These are phyloP conservation scores for Hymenopus coronatus DNA, from an alignment of 2,888 invertebrate genomes.

Conservation along the genomic window DNA sequence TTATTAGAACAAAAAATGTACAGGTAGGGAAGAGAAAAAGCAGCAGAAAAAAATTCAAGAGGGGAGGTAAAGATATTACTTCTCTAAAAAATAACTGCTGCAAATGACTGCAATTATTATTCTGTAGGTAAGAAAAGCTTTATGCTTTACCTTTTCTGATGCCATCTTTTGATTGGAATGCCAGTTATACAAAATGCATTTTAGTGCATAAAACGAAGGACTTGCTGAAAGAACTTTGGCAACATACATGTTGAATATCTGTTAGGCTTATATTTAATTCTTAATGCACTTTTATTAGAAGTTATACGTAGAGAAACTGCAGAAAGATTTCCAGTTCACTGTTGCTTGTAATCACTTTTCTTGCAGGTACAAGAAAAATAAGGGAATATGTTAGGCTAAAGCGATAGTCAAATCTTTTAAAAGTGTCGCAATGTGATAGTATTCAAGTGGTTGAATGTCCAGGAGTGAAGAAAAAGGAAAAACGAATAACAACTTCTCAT, in stretches of 20 bases:
- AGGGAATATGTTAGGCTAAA: too few species aligned
- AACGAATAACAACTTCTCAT: too few species aligned
- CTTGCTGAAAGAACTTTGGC: background rate
- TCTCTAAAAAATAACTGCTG: background rate
- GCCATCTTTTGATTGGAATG: constrained; percentile 9
- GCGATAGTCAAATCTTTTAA: too few species aligned
- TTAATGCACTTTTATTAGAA: too few species aligned
- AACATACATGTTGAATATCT: background rate
- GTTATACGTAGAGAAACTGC: too few species aligned
- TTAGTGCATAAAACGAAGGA: background rate
- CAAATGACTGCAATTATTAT: background rate
- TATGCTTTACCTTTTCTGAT: background rate
- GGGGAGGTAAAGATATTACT: background rate
- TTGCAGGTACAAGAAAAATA: too few species aligned
- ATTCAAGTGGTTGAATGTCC: too few species aligned
- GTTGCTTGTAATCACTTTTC: too few species aligned
- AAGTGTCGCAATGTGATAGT: too few species aligned
- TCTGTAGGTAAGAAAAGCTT: background rate
- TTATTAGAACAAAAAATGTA: background rate
- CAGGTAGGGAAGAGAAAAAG: background rate
- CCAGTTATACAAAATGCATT: background rate
- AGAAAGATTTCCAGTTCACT: too few species aligned
- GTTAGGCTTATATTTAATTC: too few species aligned
- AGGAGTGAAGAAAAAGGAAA: too few species aligned
- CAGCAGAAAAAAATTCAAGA: background rate